Conservation (phyloP, 2,113 vertebrate species). For the Notarius lentiginosus region DNA sequence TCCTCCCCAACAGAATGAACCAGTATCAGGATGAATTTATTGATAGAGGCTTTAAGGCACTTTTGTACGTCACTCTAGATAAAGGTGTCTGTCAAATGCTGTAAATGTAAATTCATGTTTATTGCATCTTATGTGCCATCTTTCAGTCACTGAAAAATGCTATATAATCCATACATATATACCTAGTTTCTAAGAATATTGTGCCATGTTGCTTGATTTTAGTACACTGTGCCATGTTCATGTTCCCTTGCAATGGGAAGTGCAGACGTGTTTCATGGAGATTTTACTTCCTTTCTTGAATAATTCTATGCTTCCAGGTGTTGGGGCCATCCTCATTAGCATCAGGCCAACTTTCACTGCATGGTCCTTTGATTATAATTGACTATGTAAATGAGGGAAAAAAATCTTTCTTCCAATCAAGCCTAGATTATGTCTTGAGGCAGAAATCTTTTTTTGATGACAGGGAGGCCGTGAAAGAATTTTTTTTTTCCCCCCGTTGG, state of each 20-base stretch:
- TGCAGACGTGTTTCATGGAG: constrained; percentile 30
- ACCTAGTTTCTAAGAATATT: neutral
- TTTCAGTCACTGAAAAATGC: neutral
- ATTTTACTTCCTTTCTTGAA: constrained; percentile 39
- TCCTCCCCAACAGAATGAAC: too few species aligned
- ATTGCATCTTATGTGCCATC: neutral
- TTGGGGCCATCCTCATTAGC: constrained; percentile 45
- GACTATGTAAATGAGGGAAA: constrained; percentile 44
- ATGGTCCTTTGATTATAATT: constrained; percentile 50
- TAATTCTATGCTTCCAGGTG: constrained; percentile 43
- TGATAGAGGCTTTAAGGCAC: too few species aligned
- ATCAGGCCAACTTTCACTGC: constrained; percentile 40
- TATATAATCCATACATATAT: neutral
- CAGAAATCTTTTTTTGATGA: constrained; percentile 39
- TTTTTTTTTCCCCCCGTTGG: constrained; percentile 19
- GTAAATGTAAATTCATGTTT: neutral
- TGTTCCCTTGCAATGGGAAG: constrained; percentile 14
- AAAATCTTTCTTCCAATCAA: constrained; percentile 50
- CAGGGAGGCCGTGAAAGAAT: constrained; percentile 1
- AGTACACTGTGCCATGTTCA: neutral
- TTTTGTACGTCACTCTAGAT: too few species aligned
- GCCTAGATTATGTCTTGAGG: constrained; percentile 40
- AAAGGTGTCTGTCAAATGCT: too few species aligned
- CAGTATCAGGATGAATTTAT: neutral
- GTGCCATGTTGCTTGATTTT: neutral